These are phyloP conservation scores for Lasiommata megera DNA, from an alignment of 2,888 invertebrate species.

Conservation along the genomic window DNA sequence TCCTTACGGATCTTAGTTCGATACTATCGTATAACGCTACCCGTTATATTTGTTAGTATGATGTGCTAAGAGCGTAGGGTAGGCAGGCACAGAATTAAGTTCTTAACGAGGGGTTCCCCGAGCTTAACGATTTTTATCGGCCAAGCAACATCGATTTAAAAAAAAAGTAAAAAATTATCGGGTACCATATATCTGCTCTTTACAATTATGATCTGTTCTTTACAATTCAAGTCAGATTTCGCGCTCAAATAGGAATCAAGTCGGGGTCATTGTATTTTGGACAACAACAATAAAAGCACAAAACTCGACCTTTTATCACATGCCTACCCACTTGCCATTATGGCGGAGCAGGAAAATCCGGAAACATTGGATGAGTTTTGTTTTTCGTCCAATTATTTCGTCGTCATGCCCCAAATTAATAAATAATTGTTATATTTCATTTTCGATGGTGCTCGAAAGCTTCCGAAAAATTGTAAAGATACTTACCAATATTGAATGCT, in stretches of 20 bases:
- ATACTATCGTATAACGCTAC: too few species aligned
- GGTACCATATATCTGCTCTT: too few species aligned
- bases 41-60: too few species aligned
- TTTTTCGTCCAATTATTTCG: conserved; percentile 17
- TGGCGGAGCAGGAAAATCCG: neutral
- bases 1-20: too few species aligned
- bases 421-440: conserved; percentile 21
- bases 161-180: too few species aligned
- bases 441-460: conserved; percentile 18
- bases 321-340: conserved; percentile 4
- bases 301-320: neutral
- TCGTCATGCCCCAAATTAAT: conserved; percentile 12
- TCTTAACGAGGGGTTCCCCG: too few species aligned
- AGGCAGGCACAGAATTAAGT: too few species aligned
- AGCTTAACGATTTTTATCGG: neutral
- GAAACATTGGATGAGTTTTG: conserved; percentile 2
- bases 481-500: conserved; percentile 56
- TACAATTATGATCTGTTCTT: too few species aligned
- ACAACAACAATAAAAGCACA: neutral
- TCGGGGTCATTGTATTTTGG: neutral
- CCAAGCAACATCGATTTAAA: neutral
- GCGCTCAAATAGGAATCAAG: neutral
- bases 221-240: neutral
- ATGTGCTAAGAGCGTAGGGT: too few species aligned
- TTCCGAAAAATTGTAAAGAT: conserved; percentile 18